These are phyloP conservation scores for Solenodon paradoxus DNA, from an alignment of 2,113 vertebrate species.

Conservation along the genomic window DNA sequence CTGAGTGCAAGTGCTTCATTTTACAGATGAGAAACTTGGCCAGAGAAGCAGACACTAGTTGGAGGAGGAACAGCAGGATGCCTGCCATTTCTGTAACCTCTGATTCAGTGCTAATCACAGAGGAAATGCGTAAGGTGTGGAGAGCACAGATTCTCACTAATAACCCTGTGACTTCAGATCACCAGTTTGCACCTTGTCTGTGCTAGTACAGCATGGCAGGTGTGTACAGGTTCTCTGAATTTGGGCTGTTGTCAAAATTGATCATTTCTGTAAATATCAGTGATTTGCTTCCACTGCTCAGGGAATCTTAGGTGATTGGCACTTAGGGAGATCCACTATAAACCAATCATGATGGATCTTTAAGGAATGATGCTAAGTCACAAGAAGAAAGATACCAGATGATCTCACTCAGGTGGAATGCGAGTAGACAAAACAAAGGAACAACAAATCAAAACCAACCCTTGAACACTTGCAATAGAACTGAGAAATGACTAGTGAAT, in stretches of 20 bases:
- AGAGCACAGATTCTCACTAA: background rate
- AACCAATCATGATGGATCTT: too few species aligned
- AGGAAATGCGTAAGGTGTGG: background rate
- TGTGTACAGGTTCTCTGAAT: background rate
- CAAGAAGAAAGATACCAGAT: too few species aligned
- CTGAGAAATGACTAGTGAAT: too few species aligned
- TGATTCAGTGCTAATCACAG: background rate
- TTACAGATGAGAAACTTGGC: background rate
- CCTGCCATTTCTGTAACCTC: background rate
- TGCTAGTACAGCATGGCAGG: background rate
- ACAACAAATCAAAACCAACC: too few species aligned
- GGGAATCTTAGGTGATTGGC: background rate
- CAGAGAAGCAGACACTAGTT: background rate
- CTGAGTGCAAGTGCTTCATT: background rate
- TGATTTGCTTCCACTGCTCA: background rate
- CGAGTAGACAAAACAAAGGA: too few species aligned
- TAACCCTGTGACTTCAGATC: background rate
- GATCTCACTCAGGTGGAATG: too few species aligned
- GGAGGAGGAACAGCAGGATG: background rate
- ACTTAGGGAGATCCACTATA: background rate
- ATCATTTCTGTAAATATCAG: background rate
- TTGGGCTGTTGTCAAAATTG: background rate
- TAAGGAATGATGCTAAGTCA: too few species aligned
- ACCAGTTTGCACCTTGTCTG: background rate
- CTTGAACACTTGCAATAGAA: too few species aligned